These are phyloP conservation scores for Zygogramma bicolorata DNA, from an alignment of 2,888 invertebrate species.

Conservation along the genomic window DNA sequence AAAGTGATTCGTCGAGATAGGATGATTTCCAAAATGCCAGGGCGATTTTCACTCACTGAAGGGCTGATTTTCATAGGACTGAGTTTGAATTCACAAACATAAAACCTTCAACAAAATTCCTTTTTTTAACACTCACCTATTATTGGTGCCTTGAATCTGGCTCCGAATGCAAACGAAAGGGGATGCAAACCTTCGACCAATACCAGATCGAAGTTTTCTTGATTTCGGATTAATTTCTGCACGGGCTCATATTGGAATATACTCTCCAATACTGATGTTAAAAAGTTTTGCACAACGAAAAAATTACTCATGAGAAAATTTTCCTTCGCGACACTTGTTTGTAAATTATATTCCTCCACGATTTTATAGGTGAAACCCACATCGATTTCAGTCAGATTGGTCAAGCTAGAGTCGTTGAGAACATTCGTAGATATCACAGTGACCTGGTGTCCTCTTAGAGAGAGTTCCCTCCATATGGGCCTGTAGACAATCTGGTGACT, in stretches of 20 bases:
- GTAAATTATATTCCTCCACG: neutral
- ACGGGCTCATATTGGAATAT: neutral
- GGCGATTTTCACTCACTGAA: too few relatives aligned
- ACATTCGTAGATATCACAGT: constrained; percentile 66
- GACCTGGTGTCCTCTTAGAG: constrained; percentile 67
- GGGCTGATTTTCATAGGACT: neutral
- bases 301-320: neutral
- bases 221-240: constrained; percentile 10
- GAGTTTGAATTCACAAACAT: too few relatives aligned
- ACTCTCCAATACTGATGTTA: neutral
- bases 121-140: constrained; percentile 17
- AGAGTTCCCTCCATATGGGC: constrained; percentile 66
- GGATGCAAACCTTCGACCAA: constrained; percentile 36
- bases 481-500: constrained; percentile 69
- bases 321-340: constrained; percentile 22
- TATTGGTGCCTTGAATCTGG: constrained; percentile 31
- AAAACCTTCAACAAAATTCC: neutral
- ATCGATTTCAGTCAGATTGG: constrained; percentile 65
- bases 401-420: constrained; percentile 59
- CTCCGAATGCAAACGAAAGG: constrained; percentile 28
- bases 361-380: constrained; percentile 57
- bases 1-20: too few relatives aligned
- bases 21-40: too few relatives aligned
- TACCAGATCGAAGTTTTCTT: constrained; percentile 32
- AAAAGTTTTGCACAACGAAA: neutral